phyloP scores from a whole-genome alignment of 53 echinoderm and acorn worm species.

The Zoroaster sp. region DNA sequence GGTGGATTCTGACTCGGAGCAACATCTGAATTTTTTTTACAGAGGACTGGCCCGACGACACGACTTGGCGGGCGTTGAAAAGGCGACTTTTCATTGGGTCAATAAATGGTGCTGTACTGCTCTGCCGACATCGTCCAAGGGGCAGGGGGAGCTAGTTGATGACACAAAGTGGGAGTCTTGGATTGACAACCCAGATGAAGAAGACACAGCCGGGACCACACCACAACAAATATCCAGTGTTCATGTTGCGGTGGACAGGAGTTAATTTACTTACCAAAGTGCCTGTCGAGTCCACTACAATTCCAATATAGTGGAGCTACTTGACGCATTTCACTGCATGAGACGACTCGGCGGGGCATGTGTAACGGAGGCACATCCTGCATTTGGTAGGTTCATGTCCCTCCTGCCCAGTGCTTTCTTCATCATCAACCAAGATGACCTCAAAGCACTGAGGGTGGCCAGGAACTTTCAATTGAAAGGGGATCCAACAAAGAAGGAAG shows the following conservation, averaged over 20 bases:
- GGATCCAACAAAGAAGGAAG: too few species aligned
- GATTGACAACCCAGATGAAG: background rate
- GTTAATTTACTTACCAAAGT: background rate
- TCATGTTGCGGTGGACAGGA: background rate
- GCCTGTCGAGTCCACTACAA: conserved; percentile 5
- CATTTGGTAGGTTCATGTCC: too few species aligned
- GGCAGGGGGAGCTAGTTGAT: background rate
- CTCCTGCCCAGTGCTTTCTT: too few species aligned
- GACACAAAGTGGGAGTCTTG: background rate
- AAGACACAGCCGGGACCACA: background rate
- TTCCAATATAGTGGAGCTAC: background rate
- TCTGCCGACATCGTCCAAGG: background rate
- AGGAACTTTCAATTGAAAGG: too few species aligned
- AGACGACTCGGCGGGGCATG: background rate
- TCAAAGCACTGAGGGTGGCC: too few species aligned
- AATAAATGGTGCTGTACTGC: conserved; percentile 29
- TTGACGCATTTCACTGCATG: background rate
- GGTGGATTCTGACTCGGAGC: conserved; percentile 54
- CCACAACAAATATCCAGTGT: background rate
- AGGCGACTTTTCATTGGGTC: conserved; percentile 16
- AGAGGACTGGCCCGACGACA: conserved; percentile 4
- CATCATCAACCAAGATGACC: too few species aligned
- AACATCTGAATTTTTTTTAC: conserved; percentile 1
- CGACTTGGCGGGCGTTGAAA: conserved; percentile 11
- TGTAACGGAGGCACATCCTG: background rate